Percentiles rank a stretch among this genome's conserved stretches.
These are phyloP conservation scores for Lamellibrachia satsuma DNA, from an alignment of 2,888 invertebrate genomes.

Conservation along the genomic window DNA sequence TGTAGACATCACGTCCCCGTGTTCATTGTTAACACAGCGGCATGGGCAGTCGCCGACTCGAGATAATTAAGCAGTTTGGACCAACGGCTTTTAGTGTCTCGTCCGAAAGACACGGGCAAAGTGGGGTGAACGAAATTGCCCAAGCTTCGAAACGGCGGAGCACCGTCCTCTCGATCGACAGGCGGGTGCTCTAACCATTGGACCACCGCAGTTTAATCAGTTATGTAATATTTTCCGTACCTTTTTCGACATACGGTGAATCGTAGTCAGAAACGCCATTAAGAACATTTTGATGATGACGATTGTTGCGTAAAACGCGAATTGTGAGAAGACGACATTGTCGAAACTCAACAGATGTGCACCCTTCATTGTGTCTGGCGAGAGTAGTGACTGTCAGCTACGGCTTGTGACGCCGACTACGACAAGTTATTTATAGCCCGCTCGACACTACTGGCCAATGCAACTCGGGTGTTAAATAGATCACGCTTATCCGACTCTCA, in stretches of 20 bases:
- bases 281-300: not conserved
- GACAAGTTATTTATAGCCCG: not conserved
- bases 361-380: not conserved
- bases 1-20: too few species aligned
- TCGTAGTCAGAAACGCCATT: not conserved
- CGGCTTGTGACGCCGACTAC: not conserved
- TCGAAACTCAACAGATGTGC: not conserved
- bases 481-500: too few species aligned
- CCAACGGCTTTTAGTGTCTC: too few species aligned
- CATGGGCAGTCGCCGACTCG: too few species aligned
- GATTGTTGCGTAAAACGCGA: not conserved
- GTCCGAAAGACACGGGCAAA: too few species aligned
- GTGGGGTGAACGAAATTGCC: too few species aligned
- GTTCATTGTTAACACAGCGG: too few species aligned
- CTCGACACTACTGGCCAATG: not conserved
- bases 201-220: not conserved
- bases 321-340: conserved; percentile 5
- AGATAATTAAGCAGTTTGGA: too few species aligned
- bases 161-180: too few species aligned
- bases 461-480: not conserved
- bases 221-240: not conserved
- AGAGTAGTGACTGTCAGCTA: not conserved
- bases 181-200: too few species aligned
- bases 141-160: too few species aligned
- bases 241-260: not conserved